Evolutionary conservation across 2,113 vertebrate species (phyloP), one percentile per base, ranked within the genome.

Genomic region (Cygnus atratus): DNA sequence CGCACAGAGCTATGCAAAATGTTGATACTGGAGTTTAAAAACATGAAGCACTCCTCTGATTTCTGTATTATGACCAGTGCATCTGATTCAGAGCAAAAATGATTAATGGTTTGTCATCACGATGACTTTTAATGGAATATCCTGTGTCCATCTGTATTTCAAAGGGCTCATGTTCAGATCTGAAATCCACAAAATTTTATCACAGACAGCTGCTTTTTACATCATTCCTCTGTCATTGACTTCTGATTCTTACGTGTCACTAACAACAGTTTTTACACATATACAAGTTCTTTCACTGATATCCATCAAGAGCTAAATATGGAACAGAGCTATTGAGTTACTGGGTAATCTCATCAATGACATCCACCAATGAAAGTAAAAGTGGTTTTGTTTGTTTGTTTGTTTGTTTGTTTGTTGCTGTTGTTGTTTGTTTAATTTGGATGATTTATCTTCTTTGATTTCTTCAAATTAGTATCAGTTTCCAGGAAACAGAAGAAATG

Each of bases 261-360:
- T 44, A 84, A 7, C 18, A 75, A 44, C 22, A 75, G 11, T 61
- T 66, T 86, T 75, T 37, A 71, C 10, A 13, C 21, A 9, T 18
- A 22, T 21, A 80, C 8, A 4, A 52, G 25, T 93, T 81, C 37
- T 59, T 48, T 46, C 54, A 21, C 43, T 44, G 22, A 46, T 25
- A 28, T 0, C 0, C 8, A 48, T 20, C 0, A 0, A 75, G 24
- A 71, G 10, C 5, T 16, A 79, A 78, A 87, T 15, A 24, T 13
- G 65, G n/a, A 91, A 57, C 3, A 50, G 18, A 71, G 10, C 6
- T 37, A 14, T 8, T 62, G 29, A 46, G 25, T 43, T 33, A 73
- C 4, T 62, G 52, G 77, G 29, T 3, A 77, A 67, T 39, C 25
- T 66, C 41, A 61, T 59, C 37, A 65, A 9, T 48, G 8, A 52